Evolutionary conservation across 2,113 vertebrate species (phyloP).

Genomic region (Condylura cristata): DNA sequence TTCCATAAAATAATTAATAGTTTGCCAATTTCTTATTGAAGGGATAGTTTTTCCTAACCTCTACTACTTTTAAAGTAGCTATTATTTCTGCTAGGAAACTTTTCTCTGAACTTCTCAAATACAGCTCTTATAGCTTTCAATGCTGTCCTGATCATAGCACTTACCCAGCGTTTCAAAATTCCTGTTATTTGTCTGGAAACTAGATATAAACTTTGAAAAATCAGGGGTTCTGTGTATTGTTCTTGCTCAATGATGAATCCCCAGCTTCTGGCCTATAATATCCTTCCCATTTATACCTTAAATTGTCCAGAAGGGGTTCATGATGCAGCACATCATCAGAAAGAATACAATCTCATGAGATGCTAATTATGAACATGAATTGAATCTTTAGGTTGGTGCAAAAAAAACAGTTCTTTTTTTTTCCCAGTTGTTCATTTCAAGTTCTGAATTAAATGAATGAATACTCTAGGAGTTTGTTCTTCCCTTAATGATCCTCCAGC

Average conservation of each 20-base stretch:
- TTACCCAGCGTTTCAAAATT: conserved; percentile 6
- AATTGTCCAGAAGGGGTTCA: conserved; percentile 56
- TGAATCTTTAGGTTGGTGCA: conserved; percentile 1
- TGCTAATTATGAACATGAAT: conserved; percentile 39
- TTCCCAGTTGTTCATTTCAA: background rate
- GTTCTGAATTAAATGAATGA: background rate
- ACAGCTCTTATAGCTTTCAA: background rate
- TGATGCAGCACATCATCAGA: conserved; percentile 45
- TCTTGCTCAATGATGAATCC: conserved; percentile 48
- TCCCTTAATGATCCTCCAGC: background rate
- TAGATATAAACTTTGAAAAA: conserved; percentile 5
- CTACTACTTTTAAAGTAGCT: background rate
- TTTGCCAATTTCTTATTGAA: background rate
- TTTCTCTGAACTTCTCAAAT: background rate
- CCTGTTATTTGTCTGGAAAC: conserved; percentile 39
- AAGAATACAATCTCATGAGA: background rate
- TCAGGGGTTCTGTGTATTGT: conserved; percentile 43
- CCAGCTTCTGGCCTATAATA: conserved; percentile 38
- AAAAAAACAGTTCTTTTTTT: background rate
- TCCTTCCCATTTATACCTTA: conserved; percentile 48
- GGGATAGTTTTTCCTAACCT: conserved; percentile 12
- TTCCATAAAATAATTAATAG: background rate
- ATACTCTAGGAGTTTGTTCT: background rate
- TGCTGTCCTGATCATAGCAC: conserved; percentile 27
- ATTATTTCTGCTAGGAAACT: background rate